A percentile compares a stretch with the other conserved stretches of the same genome.
phyloP scores from a whole-genome alignment of 1,140 invertebrate genomes.

The Drosophila insularis region DNA sequence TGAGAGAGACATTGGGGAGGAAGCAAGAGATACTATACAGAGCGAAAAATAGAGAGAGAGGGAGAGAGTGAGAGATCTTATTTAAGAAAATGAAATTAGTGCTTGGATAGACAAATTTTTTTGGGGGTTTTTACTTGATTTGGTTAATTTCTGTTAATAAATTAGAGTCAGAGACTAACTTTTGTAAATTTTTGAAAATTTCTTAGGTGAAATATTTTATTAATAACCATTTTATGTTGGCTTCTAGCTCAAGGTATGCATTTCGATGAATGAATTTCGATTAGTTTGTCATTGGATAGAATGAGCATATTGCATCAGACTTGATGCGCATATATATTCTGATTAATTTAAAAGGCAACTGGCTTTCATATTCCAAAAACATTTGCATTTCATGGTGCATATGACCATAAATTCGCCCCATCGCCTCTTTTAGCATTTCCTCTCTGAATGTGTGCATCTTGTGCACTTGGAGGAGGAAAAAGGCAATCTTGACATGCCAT shows the following conservation, averaged over 20 bases:
- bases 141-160: neutral
- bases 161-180: slow-evolving; percentile 6
- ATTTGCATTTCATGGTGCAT: slow-evolving; percentile 48
- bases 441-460: slow-evolving; percentile 16
- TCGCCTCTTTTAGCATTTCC: slow-evolving; percentile 1
- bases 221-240: neutral
- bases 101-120: slow-evolving; percentile 3
- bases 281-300: neutral
- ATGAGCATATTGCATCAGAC: neutral
- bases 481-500: slow-evolving; percentile 77
- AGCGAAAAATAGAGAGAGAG: too few species aligned
- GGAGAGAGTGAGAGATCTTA: neutral
- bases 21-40: too few species aligned
- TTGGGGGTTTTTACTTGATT: neutral
- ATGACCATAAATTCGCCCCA: slow-evolving; percentile 58
- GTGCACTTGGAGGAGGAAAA: slow-evolving; percentile 26
- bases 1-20: neutral
- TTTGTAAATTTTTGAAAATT: neutral
- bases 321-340: neutral
- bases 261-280: too few species aligned
- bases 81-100: neutral
- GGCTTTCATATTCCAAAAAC: slow-evolving; percentile 13
- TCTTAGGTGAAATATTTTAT: neutral
- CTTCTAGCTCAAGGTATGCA: too few species aligned
- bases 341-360: slow-evolving; percentile 7